A percentile compares a stretch with the other conserved stretches of the same genome.
These are phyloP conservation scores for Calameuta filiformis DNA, from an alignment of 2,888 invertebrate species.

Conservation along the genomic window DNA sequence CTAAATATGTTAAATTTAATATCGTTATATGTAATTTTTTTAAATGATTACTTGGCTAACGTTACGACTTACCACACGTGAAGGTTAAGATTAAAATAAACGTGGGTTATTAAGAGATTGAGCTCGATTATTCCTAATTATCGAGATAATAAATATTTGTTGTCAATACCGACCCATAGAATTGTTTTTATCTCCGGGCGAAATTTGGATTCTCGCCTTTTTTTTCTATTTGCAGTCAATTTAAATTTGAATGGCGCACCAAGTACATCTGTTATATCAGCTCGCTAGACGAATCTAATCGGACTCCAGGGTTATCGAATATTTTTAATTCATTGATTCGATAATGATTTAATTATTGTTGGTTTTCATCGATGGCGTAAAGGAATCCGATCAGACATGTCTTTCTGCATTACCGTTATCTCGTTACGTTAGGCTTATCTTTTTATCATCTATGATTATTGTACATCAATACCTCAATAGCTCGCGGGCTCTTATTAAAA, in stretches of 20 bases:
- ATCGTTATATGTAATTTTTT: neutral
- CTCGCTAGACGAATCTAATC: neutral
- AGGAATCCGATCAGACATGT: conserved; percentile 1
- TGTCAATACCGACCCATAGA: neutral
- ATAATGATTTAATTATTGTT: neutral
- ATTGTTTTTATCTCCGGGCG: neutral
- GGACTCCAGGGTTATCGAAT: neutral
- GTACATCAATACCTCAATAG: neutral
- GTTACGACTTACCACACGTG: neutral
- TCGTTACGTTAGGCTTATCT: neutral
- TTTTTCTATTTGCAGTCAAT: neutral
- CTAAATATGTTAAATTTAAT: neutral
- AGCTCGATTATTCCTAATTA: neutral
- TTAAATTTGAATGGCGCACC: neutral
- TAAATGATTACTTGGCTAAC: neutral
- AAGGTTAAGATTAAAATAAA: neutral
- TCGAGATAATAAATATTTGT: neutral
- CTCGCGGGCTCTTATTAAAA: neutral
- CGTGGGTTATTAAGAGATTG: neutral
- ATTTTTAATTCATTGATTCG: conserved; percentile 1
- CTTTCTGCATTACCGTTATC: neutral
- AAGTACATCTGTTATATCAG: neutral
- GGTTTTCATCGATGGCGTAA: neutral
- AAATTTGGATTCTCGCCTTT: neutral
- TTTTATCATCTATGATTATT: neutral